Evolutionary conservation across 2,888 invertebrate genomes (phyloP).

Genomic region (Exocentrus adspersus): DNA sequence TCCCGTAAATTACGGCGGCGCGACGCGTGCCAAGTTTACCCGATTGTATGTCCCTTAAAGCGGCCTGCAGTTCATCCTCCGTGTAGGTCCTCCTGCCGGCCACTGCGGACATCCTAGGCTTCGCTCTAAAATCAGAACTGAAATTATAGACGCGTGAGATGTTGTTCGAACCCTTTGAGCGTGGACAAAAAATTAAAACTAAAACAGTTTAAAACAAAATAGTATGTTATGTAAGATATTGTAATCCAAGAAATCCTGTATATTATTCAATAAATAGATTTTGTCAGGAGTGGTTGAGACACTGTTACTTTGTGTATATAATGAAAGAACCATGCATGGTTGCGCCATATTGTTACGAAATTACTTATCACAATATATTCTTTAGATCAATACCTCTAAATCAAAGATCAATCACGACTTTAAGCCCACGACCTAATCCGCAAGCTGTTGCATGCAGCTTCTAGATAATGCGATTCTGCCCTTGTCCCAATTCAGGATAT

Average conservation of each 20-base stretch:
- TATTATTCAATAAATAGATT: too few species aligned
- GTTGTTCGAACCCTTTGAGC: slow-evolving; percentile 30
- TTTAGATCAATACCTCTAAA: background rate
- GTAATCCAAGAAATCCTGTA: too few species aligned
- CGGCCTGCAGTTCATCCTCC: slow-evolving; percentile 93
- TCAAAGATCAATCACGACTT: background rate
- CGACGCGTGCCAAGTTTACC: slow-evolving; percentile 92
- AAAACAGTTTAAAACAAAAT: background rate
- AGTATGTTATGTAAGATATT: background rate
- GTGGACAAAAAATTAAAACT: slow-evolving; percentile 10
- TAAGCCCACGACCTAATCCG: background rate
- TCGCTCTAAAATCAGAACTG: slow-evolving; percentile 71
- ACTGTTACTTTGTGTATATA: too few species aligned
- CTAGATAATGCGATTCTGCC: slow-evolving; percentile 51
- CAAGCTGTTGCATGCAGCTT: slow-evolving; percentile 30
- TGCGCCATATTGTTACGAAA: too few species aligned
- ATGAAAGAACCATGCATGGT: too few species aligned
- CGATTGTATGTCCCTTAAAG: slow-evolving; percentile 93
- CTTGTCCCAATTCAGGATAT: slow-evolving; percentile 57
- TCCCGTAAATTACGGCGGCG: slow-evolving; percentile 95
- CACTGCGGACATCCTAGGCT: slow-evolving; percentile 73
- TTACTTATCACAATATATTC: too few species aligned
- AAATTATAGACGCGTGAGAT: slow-evolving; percentile 58
- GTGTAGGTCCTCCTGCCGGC: slow-evolving; percentile 85
- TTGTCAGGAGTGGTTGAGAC: too few species aligned